Conservation (phyloP, 1,140 invertebrate species). For the Leptoteleia sp. region DNA sequence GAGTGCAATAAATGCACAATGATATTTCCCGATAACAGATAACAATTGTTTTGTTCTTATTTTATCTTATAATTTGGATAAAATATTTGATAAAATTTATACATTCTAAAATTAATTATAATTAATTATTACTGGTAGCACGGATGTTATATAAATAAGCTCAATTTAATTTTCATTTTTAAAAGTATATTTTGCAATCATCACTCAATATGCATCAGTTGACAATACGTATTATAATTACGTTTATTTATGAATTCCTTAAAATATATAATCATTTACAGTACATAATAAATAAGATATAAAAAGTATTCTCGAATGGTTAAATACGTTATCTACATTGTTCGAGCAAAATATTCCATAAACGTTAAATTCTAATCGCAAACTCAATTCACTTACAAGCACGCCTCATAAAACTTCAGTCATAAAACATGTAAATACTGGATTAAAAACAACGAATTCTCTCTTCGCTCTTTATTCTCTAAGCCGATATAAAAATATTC, state of each 20-base stretch:
- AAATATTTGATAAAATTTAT: conserved; percentile 9
- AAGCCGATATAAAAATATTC: conserved; percentile 41
- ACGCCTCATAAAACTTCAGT: conserved; percentile 34
- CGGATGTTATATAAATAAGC: conserved; percentile 16
- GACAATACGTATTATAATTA: conserved; percentile 12
- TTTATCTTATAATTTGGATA: conserved; percentile 5
- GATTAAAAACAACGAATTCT: conserved; percentile 17
- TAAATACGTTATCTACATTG: conserved; percentile 24
- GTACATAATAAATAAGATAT: conserved; percentile 71
- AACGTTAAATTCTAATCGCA: conserved; percentile 13
- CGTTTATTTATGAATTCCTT: conserved; percentile 9
- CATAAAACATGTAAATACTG: conserved; percentile 59
- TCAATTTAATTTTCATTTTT: conserved; percentile 28
- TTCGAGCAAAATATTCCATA: conserved; percentile 5
- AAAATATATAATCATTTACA: conserved; percentile 29
- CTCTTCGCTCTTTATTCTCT: background rate
- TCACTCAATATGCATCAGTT: conserved; percentile 21
- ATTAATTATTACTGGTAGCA: background rate
- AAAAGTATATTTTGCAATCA: conserved; percentile 48
- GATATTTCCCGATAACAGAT: conserved; percentile 5
- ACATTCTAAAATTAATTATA: background rate
- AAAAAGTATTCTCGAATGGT: conserved; percentile 40
- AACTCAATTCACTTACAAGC: conserved; percentile 29
- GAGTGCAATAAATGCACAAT: background rate
- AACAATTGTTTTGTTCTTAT: background rate